Base-by-base conservation (phyloP, 2,113 vertebrate genomes). In the Nerophis lumbriciformis region DNA sequence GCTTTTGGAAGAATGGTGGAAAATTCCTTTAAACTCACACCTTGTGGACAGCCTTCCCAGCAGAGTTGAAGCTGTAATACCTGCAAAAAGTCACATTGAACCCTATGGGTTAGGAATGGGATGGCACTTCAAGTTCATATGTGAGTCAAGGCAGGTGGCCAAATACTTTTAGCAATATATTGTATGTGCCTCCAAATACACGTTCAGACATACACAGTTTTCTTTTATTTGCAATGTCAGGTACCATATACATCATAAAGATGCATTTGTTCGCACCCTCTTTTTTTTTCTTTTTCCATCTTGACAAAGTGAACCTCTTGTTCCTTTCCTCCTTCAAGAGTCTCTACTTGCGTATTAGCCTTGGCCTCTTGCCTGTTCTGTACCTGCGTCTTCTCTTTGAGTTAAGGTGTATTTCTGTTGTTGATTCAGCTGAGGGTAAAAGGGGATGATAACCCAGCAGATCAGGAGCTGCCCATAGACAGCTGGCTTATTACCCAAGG, bases 401-500 rank as follows among this genome's bases (percentile, higher is more conserved):
- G 88, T 70, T 91, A 85, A 88, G 90, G 82, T 90, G 75, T 90
- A 90, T 77, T 90, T 91, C 79, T 91, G 88, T 90, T 88, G 88
- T 94, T 90, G 85, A 92, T 93, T 92, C 93, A 96, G 95, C 93
- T 88, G 92, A 96, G 92, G 92, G 90, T 91, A 88, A 93, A 91
- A 91, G 90, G 90, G 82, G 83, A 86, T 94, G 94, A 91, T 90
- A 93, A 91, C 84, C 84, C 83, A 59, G 90, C 92, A 89, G 94
- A 92, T 90, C 87, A 95, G 94, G 94, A 97, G 90, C 87, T 88
- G 84, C 96, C 96, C 84, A 98, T 98, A 97, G 96, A 98, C 95
- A 94, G 93, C 94, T 98, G 97, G 97, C 96, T 99, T 87, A 96
- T 98, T 87, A 94, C 93, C 88, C 96, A 98, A 98, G 97, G 97